Evolutionary conservation across 2,113 vertebrate species (phyloP).

Genomic region (Hippocampus abdominalis): DNA sequence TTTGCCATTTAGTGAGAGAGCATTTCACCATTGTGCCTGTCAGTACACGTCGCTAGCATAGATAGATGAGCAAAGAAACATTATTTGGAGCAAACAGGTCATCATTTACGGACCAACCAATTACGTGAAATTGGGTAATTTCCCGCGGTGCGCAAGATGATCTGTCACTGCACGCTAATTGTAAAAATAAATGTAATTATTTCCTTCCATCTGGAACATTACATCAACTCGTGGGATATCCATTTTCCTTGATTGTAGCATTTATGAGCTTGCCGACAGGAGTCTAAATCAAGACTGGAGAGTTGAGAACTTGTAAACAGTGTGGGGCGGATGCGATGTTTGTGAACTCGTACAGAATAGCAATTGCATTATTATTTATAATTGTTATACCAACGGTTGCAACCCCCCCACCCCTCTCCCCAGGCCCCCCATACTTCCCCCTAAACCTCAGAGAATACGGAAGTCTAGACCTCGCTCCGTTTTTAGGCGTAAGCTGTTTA

Average conservation of each 20-base stretch:
- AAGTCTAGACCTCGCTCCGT: slow-evolving; percentile 92
- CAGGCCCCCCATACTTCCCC: slow-evolving; percentile 95
- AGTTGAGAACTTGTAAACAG: background rate
- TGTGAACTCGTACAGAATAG: background rate
- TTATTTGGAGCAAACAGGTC: too few species aligned
- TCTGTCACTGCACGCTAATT: background rate
- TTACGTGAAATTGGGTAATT: too few species aligned
- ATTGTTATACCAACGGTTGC: slow-evolving; percentile 70
- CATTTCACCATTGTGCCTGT: too few species aligned
- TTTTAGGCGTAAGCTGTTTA: slow-evolving; percentile 95
- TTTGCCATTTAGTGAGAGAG: too few species aligned
- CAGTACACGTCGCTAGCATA: too few species aligned
- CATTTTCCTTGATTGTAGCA: background rate
- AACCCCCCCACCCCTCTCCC: slow-evolving; percentile 62
- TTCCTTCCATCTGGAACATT: background rate
- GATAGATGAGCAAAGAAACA: too few species aligned
- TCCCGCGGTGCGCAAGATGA: too few species aligned
- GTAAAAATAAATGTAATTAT: background rate
- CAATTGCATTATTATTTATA: slow-evolving; percentile 64
- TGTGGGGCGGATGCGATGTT: background rate
- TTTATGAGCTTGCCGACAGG: too few species aligned
- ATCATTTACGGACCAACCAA: too few species aligned
- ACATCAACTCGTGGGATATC: background rate
- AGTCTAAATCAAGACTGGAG: background rate
- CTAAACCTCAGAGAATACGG: slow-evolving; percentile 95